A percentile compares a stretch with the other conserved stretches of the same genome.
Evolutionary conservation across 2,888 invertebrate species (phyloP).

Genomic region (Dorcus parallelipipedus): DNA sequence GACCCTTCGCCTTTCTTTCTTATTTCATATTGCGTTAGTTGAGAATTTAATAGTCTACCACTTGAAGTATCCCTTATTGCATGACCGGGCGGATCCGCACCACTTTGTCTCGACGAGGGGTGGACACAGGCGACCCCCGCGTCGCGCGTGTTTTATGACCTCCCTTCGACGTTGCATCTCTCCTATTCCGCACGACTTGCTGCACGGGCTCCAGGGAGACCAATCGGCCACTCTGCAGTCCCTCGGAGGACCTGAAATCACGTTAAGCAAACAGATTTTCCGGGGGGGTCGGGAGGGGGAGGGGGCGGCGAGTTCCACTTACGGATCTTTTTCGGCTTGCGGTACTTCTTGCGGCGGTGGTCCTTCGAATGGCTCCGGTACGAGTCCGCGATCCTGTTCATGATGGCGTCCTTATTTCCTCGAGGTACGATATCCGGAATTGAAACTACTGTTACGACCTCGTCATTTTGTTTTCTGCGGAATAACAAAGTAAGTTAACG

Average conservation of each 20-base stretch:
- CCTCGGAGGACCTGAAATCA: constrained; percentile 57
- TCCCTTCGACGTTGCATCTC: constrained; percentile 78
- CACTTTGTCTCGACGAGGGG: constrained; percentile 81
- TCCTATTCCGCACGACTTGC: constrained; percentile 86
- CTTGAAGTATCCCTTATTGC: constrained; percentile 62
- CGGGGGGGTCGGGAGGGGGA: too few species aligned
- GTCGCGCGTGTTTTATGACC: constrained; percentile 71
- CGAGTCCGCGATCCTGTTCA: constrained; percentile 68
- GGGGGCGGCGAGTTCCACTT: constrained; percentile 32
- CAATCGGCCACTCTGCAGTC: constrained; percentile 84
- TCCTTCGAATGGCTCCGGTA: constrained; percentile 52
- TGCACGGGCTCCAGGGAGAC: constrained; percentile 86
- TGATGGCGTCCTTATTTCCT: constrained; percentile 66
- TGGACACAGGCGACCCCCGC: constrained; percentile 80
- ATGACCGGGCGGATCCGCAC: constrained; percentile 77
- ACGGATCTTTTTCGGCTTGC: constrained; percentile 49
- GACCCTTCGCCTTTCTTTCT: neutral
- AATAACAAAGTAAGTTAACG: neutral
- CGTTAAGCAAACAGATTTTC: neutral
- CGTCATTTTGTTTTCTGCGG: constrained; percentile 36
- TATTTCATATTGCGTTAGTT: neutral
- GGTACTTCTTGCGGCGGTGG: constrained; percentile 47
- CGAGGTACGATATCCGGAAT: constrained; percentile 61
- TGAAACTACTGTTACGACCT: constrained; percentile 33
- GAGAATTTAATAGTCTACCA: constrained; percentile 47